phyloP scores from a whole-genome alignment of 2,888 invertebrate species.

The Hyposoter dolosus region DNA sequence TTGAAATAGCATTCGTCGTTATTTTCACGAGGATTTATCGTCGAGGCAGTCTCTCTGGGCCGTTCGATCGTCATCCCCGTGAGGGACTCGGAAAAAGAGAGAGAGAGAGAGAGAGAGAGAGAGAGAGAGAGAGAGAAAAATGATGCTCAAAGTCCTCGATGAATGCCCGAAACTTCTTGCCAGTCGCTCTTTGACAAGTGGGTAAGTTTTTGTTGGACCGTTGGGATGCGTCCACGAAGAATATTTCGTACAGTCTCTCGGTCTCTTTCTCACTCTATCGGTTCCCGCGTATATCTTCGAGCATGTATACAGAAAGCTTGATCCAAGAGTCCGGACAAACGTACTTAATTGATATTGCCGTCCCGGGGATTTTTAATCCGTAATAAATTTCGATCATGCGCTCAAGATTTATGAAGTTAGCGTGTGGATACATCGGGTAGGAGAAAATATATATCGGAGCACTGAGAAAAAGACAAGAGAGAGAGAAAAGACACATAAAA shows the following conservation, averaged over 20 bases:
- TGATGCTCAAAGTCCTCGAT: conserved; percentile 17
- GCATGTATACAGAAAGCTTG: conserved; percentile 45
- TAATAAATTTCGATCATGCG: conserved; percentile 81
- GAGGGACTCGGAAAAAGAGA: background rate
- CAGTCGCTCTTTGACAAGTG: conserved; percentile 72
- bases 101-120: conserved; percentile 13
- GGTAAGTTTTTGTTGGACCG: conserved; percentile 69
- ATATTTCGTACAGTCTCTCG: conserved; percentile 19
- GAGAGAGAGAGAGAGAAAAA: conserved; percentile 32
- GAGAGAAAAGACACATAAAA: conserved; percentile 34
- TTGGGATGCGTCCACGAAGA: conserved; percentile 44
- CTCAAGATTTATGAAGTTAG: conserved; percentile 80
- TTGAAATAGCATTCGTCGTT: conserved; percentile 50
- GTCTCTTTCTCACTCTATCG: conserved; percentile 2
- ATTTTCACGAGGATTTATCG: conserved; percentile 66
- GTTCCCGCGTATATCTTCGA: conserved; percentile 61
- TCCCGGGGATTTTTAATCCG: conserved; percentile 78
- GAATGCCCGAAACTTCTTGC: conserved; percentile 66
- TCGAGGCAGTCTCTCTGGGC: conserved; percentile 10
- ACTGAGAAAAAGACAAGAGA: conserved; percentile 8
- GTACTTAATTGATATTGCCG: conserved; percentile 82
- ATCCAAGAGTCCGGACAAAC: conserved; percentile 42
- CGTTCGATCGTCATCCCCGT: conserved; percentile 12
- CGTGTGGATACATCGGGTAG: conserved; percentile 45
- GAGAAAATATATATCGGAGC: conserved; percentile 50